Base-by-base conservation (phyloP, 2,797 vertebrate species). In the Phrynocephalus vlangalii region DNA sequence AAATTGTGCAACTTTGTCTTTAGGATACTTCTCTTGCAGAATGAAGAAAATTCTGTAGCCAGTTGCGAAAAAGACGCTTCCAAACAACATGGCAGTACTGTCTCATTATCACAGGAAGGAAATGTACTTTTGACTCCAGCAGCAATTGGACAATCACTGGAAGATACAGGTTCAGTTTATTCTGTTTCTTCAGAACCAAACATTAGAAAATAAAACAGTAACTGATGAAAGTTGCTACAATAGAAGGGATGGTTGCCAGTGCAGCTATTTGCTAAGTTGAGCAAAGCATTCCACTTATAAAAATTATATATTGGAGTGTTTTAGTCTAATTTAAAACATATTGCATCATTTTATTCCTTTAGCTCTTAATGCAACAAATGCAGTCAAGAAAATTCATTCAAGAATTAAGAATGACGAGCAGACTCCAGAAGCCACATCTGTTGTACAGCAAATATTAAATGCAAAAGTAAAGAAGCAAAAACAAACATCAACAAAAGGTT, bases 281-380 rank as follows among this genome's bases (percentile, higher is more conserved):
- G 38, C 92, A 83, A 91, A 91, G 89, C 85, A 1, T 0, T 78
- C 38, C 3, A 20, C 48, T 56, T 90, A 83, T 1, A 28, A 13
- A 56, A 87, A 38, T 85, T 6, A 84, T 44, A 6, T 77, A 18
- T 6, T 86, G 22, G 79, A 86, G 68, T 10, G 11, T 75, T 7
- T 1, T 87, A 0, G 13, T 80, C 82, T 88, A 88, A 1, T 16
- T 56, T 38, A 8, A 84, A 92, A 52, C 91, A 81, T 50, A 81
- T 88, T 1, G 33, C 1, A 0, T 87, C 2, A 1, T 15, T 0
- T 75, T 83, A 3, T 90, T 92, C 87, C 91, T 95, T 87, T 86
- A 98, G 98, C 97, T 85, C 97, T 99, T 76, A 99, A 99, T 94
- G 97, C 97, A 68, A 98, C 98, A 5, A 56, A 67, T 30, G 95